phyloP scores from a whole-genome alignment of 2,113 vertebrate genomes.

The Brachyistius frenatus region DNA sequence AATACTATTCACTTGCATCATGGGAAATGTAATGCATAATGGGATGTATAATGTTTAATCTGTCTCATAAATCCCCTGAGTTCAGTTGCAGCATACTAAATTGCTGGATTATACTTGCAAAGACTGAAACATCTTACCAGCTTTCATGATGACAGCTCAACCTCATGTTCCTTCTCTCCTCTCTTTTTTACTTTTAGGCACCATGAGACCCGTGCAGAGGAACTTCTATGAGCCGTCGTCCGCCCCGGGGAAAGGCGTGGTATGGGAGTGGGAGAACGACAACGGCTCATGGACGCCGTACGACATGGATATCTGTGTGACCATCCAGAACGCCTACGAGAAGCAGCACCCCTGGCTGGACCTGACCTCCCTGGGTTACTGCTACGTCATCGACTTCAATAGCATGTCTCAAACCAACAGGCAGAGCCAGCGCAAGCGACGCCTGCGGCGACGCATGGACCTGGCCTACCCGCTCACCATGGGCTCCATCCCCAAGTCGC shows the following conservation, averaged over 20 bases:
- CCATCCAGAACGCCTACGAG: conserved; percentile 98
- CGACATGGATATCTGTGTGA: conserved; percentile 98
- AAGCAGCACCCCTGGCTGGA: conserved; percentile 99
- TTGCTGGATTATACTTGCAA: not conserved
- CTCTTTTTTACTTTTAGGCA: conserved; percentile 83
- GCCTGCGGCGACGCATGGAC: conserved; percentile 95
- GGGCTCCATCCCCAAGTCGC: conserved; percentile 96
- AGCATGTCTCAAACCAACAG: conserved; percentile 98
- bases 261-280: conserved; percentile 99
- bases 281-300: conserved; percentile 94
- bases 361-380: conserved; percentile 95
- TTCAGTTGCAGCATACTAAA: not conserved
- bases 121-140: not conserved
- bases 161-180: conserved; percentile 12
- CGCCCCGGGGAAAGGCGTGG: conserved; percentile 94
- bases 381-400: conserved; percentile 97
- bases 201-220: conserved; percentile 94
- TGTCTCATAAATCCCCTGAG: not conserved
- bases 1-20: not conserved
- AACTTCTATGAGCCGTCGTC: conserved; percentile 98
- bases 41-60: not conserved
- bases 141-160: not conserved
- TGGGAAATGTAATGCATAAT: not conserved
- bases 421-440: conserved; percentile 92
- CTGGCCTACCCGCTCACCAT: conserved; percentile 96